Base-by-base conservation (phyloP, 2,888 invertebrate species). In the Tenthredo amoena region DNA sequence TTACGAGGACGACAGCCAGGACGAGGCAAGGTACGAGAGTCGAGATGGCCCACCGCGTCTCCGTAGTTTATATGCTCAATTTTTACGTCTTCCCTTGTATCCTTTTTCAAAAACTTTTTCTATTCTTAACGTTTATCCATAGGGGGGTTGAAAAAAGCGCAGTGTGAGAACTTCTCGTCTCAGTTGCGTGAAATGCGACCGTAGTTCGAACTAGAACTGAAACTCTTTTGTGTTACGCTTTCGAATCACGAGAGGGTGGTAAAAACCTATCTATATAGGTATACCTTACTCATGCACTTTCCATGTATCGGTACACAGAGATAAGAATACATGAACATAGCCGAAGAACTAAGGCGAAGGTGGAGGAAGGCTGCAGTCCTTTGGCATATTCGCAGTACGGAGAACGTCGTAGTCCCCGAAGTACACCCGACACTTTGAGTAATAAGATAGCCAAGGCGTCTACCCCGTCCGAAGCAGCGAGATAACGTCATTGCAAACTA, bases 401-500 rank as follows among this genome's bases (percentile, higher is more conserved):
- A 83, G 83, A 62, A 31, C 47, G 83, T 62, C 55, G n/a, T 81
- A 43, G 83, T 40, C 65, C 43, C 83, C 15, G 83, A 43, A 71
- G 68, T 83, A 83, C 83, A 83, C 71, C 90, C 91, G 91, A 92
- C 92, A 92, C 91, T 93, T 92, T 92, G 92, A 92, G 92, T 92
- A 92, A 93, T 92, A 93, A 92, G 92, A 92, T 93, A 91, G 91
- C 89, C 89, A 90, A 91, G 90, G 88, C 89, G 88, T 88, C 89
- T 88, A 88, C 88, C 87, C 88, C 87, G 87, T 89, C 87, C 89
- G 86, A 87, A 86, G 89, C 85, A 89, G 89, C 88, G 89, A 92
- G 93, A 93, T 93, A 93, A 93, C 92, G 92, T 92, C 92, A 92
- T 93, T 92, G 91, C 91, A 90, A 91, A 90, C 91, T 91, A 93